Base-by-base conservation (phyloP, 2,113 vertebrate genomes). In the Centropristis striata region DNA sequence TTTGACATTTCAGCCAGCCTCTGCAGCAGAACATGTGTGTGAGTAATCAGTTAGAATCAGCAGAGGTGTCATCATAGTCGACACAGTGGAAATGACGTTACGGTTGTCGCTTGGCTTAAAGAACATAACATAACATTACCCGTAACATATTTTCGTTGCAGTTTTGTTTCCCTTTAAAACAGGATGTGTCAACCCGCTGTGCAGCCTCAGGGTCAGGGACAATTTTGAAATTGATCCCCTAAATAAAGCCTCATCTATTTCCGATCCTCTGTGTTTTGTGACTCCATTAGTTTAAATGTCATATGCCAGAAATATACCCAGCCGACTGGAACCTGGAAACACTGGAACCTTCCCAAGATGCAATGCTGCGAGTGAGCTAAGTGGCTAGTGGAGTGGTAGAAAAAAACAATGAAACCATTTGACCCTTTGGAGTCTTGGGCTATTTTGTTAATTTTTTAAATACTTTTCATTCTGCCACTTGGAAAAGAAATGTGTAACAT, bases 171-270 rank as follows among this genome's bases (percentile, higher is more conserved):
- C 32, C 32, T 41, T 28, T 46, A 2, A 44, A 46, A 14, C 4
- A 32, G 32, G 32, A 32, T 32, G 32, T 32, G 32, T 32, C 32
- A 32, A 6, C 32, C 14, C 39, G n/a, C 16, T 47, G 60, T 60
- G 42, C n/a, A 16, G 20, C 36, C 37, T 13, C 12, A 8, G 14
- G 20, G 59, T 13, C 12, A 8, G 14, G 25, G 51, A 32, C 80
- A 71, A 14, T 39, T 55, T 65, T 46, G 14, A 23, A 39, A 61
- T 50, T 51, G 36, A 59, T 65, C n/a, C 32, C 14, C 53, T 44
- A 28, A 46, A 18, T 46, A 37, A 61, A 53, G 4, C 36, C 9
- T 10, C 10, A 18, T 20, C 23, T 44, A 32, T 59, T 59, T 46
- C 61, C 20, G 7, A 54, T 27, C 69, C 12, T n/a, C 2, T 39